Conservation (phyloP, 2,797 vertebrate genomes). For the Champsocephalus esox region DNA sequence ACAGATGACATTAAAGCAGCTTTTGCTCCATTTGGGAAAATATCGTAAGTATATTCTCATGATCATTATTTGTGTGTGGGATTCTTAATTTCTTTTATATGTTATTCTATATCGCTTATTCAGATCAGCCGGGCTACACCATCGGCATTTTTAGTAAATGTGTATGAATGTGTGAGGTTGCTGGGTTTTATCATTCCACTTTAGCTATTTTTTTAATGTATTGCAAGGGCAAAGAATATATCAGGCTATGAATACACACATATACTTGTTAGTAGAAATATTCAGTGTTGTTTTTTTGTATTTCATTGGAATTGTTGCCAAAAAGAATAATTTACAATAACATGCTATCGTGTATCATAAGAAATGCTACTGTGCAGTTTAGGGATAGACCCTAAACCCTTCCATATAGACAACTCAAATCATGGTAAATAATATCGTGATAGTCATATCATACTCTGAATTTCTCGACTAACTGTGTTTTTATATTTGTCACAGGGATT, state of each 20-base stretch:
- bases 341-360: too few relatives aligned
- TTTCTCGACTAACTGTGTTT: not conserved
- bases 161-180: too few relatives aligned
- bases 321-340: not conserved
- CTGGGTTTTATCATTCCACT: too few relatives aligned
- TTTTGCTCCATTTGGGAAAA: conserved; percentile 97
- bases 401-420: not conserved
- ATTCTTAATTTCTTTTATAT: not conserved
- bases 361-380: not conserved
- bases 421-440: not conserved
- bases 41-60: conserved; percentile 91
- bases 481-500: conserved; percentile 87
- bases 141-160: not conserved
- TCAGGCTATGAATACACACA: too few relatives aligned
- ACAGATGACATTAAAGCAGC: conserved; percentile 98
- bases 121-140: not conserved
- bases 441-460: too few relatives aligned
- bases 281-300: too few relatives aligned
- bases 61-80: not conserved
- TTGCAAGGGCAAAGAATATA: too few relatives aligned
- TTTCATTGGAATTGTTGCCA: not conserved
- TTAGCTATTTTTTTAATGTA: too few relatives aligned
- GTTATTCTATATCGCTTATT: not conserved
- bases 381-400: not conserved
- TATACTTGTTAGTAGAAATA: too few relatives aligned